A percentile compares a stretch with the other conserved stretches of the same genome.
phyloP scores from a whole-genome alignment of 2,113 vertebrate genomes.

The Furnarius figulus region DNA sequence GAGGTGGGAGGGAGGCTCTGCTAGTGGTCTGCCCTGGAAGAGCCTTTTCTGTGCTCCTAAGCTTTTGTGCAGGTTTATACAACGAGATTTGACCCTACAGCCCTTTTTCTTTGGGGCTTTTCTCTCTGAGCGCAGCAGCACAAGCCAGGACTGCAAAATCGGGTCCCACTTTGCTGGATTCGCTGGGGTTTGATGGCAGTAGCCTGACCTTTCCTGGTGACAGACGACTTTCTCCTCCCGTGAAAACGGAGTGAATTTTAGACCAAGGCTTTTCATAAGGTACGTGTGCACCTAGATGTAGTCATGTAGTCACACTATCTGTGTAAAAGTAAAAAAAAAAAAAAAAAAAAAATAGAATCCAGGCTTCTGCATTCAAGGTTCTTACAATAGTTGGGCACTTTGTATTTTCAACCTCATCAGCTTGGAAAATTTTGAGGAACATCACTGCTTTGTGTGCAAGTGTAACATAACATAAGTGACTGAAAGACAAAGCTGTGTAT shows the following conservation, averaged over 20 bases:
- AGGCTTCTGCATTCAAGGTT: not conserved
- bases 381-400: not conserved
- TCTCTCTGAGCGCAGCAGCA: not conserved
- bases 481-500: not conserved
- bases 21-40: not conserved
- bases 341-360: not conserved
- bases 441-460: not conserved
- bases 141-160: not conserved
- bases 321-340: not conserved
- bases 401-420: not conserved
- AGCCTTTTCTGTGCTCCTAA: not conserved
- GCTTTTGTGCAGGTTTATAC: not conserved
- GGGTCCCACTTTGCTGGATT: not conserved
- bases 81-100: not conserved
- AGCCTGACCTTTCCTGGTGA: not conserved
- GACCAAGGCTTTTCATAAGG: not conserved
- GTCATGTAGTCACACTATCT: not conserved
- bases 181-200: not conserved
- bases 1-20: not conserved
- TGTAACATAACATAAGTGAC: not conserved
- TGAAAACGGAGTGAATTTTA: not conserved
- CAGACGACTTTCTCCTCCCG: accelerated
- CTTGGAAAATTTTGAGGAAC: not conserved
- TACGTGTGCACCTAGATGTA: not conserved
- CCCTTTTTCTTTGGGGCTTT: not conserved